Percentiles rank a stretch among this genome's conserved stretches.
phyloP scores from a whole-genome alignment of 2,797 vertebrate genomes.

The Neosilurus hyrtlii region DNA sequence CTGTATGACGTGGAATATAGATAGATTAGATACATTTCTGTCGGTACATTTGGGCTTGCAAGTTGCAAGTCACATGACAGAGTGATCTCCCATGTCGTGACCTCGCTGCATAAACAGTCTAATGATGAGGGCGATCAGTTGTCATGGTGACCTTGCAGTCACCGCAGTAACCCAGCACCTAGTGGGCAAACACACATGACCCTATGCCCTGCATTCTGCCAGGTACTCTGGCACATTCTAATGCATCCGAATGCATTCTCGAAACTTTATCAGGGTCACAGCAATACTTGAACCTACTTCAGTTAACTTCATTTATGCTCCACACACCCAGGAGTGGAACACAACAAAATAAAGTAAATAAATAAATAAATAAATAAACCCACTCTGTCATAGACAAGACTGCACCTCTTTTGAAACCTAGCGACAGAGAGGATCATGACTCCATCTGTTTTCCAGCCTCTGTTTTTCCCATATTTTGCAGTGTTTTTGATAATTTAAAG shows the following conservation, averaged over 20 bases:
- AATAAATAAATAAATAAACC: too few relatives aligned
- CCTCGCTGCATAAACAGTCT: constrained; percentile 47
- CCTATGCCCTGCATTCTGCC: constrained; percentile 41
- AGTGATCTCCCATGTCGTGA: constrained; percentile 43
- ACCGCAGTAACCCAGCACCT: constrained; percentile 67
- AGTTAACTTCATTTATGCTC: background rate
- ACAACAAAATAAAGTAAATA: constrained; percentile 19
- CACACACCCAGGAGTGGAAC: background rate
- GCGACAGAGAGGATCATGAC: constrained; percentile 8
- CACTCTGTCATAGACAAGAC: background rate
- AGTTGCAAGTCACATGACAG: constrained; percentile 38
- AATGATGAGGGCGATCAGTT: constrained; percentile 67
- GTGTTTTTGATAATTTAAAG: constrained; percentile 82
- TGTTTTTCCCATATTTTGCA: constrained; percentile 61
- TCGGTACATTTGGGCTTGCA: constrained; percentile 10
- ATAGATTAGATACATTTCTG: background rate
- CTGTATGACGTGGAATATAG: background rate
- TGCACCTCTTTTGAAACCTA: background rate
- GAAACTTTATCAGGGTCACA: constrained; percentile 18
- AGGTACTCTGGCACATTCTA: constrained; percentile 23
- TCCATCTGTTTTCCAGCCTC: constrained; percentile 34
- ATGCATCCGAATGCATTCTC: constrained; percentile 14
- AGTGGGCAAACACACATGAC: constrained; percentile 72
- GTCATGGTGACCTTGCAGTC: constrained; percentile 68
- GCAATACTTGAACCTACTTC: constrained; percentile 7